Conservation (phyloP, 2,888 invertebrate genomes). For the Tetanocera ferruginea region DNA sequence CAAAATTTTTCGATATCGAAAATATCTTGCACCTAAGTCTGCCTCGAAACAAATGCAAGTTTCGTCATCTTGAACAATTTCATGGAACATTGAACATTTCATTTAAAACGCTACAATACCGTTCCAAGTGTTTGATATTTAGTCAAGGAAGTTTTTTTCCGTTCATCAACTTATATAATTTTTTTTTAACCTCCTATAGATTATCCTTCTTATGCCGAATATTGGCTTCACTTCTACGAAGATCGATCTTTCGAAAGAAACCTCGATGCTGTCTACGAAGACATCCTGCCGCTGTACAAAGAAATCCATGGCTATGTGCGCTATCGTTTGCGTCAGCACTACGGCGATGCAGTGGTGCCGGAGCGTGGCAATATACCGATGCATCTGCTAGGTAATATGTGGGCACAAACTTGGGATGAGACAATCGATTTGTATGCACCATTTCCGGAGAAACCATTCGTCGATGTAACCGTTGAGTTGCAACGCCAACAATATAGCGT, state of each 20-base stretch:
- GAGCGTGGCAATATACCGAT: constrained; percentile 82
- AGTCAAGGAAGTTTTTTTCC: too few relatives aligned
- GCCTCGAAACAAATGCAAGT: too few relatives aligned
- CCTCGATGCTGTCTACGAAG: constrained; percentile 77
- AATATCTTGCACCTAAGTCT: too few relatives aligned
- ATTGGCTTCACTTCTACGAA: constrained; percentile 81
- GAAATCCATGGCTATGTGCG: constrained; percentile 88
- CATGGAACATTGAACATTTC: too few relatives aligned
- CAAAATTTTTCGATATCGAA: too few relatives aligned
- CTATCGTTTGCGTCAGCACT: constrained; percentile 77
- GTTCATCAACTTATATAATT: too few relatives aligned
- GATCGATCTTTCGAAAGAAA: constrained; percentile 78
- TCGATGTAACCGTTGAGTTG: constrained; percentile 82
- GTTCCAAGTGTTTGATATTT: too few relatives aligned
- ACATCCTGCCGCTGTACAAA: constrained; percentile 83
- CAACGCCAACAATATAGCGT: constrained; percentile 79
- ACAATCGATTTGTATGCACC: constrained; percentile 76
- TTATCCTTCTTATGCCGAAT: constrained; percentile 77
- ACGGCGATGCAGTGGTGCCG: constrained; percentile 77
- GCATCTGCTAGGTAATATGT: constrained; percentile 80
- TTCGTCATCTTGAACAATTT: too few relatives aligned
- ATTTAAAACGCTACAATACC: too few relatives aligned
- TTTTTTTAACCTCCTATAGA: constrained; percentile 67
- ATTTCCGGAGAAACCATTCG: constrained; percentile 77
- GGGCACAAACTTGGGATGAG: constrained; percentile 82